These are phyloP conservation scores for Brachionus manjavacas DNA, from an alignment of 1,140 invertebrate genomes.

Conservation along the genomic window DNA sequence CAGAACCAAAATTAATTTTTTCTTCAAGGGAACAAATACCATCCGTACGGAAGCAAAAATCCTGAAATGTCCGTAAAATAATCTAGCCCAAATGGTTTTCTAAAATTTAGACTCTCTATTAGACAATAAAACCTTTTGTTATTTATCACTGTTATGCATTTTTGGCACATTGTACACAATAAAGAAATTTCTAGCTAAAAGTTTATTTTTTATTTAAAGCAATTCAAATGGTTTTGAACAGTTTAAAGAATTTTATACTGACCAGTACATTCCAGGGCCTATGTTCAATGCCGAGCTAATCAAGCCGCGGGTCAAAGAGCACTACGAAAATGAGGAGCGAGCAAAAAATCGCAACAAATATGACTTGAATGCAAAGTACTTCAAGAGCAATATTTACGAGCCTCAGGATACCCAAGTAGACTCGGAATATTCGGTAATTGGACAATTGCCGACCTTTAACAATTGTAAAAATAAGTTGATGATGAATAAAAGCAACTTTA, in stretches of 20 bases:
- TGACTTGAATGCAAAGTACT: not conserved
- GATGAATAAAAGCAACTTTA: not conserved
- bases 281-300: not conserved
- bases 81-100: not conserved
- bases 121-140: not conserved
- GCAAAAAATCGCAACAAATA: not conserved
- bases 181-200: not conserved
- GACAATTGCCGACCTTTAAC: not conserved
- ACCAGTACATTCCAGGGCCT: not conserved
- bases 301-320: not conserved
- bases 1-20: not conserved
- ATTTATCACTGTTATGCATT: not conserved
- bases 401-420: not conserved
- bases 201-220: not conserved
- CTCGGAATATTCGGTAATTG: constrained; percentile 22
- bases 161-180: not conserved
- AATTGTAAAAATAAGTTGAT: not conserved
- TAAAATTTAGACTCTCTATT: not conserved
- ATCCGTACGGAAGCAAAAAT: not conserved
- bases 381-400: not conserved
- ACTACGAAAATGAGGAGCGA: not conserved
- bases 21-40: not conserved
- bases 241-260: not conserved
- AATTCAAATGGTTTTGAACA: not conserved
- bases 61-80: constrained; percentile 36